Evolutionary conservation across 2,888 invertebrate genomes (phyloP).

Genomic region (Timema podura): DNA sequence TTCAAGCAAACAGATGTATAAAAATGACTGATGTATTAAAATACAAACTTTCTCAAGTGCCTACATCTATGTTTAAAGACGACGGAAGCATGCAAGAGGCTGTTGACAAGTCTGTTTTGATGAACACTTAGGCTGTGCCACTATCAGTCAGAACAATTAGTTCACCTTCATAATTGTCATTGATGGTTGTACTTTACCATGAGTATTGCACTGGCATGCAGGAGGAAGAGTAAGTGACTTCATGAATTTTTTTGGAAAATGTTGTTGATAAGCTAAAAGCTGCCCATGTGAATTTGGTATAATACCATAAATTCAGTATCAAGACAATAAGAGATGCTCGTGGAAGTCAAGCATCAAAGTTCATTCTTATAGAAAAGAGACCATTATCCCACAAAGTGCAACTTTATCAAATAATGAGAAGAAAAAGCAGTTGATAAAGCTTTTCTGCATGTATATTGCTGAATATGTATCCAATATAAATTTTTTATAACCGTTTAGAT

Average conservation of each 20-base stretch:
- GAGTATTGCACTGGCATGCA: background rate
- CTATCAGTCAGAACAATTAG: background rate
- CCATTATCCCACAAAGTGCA: background rate
- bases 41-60: slow-evolving; percentile 1
- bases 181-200: background rate
- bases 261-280: background rate
- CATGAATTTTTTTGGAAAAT: background rate
- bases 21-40: background rate
- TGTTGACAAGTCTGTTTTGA: background rate
- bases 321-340: background rate
- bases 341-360: too few species aligned
- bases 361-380: background rate
- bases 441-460: background rate
- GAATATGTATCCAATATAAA: background rate
- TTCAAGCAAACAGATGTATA: slow-evolving; percentile 6
- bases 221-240: background rate
- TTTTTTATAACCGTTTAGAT: background rate
- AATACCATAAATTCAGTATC: background rate
- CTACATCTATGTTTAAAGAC: background rate
- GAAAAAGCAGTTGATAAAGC: background rate
- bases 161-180: background rate
- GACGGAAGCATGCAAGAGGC: background rate
- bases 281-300: slow-evolving; percentile 1
- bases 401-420: background rate
- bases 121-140: background rate